Evolutionary conservation across 2,113 vertebrate species (phyloP), one percentile per base, ranked within the genome.

Genomic region (Zosterops hypoxanthus): DNA sequence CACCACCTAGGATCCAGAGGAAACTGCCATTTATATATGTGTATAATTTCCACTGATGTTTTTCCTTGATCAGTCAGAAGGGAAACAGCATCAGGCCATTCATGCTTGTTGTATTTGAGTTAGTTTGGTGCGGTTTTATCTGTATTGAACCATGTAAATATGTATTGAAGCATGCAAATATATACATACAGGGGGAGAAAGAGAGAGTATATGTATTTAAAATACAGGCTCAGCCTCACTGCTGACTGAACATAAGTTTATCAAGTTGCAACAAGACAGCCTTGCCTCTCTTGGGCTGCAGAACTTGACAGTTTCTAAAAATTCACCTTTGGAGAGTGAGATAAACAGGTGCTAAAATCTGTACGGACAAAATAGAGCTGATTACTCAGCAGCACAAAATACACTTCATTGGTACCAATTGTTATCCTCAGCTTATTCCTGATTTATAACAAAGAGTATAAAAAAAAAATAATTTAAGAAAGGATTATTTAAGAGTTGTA

Each of bases 11-110:
- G 22, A 59, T 41, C 5, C 31, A 81, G 24, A 49, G 7, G 5
- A 12, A 63, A 9, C 7, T 39, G 17, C 23, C 0, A 0, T 36
- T 34, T 31, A 26, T 19, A 6, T 17, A 39, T 8, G 7, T 70
- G 26, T 41, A 15, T 47, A 33, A 44, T 53, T 84, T 63, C 26
- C 52, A 52, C 17, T 39, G 26, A 29, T 65, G 5, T 14, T 86
- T 88, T 29, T 4, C 26, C 11, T 49, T 72, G 25, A n/a, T 63
- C 44, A 66, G 2, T 5, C n/a, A 71, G 29, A 18, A 75, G 4
- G 39, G 9, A 7, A 79, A 52, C 5, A 70, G 8, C 24, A 57
- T 71, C n/a, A 66, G 9, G 8, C 22, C 12, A 21, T 50, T 71
- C 17, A 0, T 49, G 6, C 8, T 55, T 33, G 5, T 46, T 24